A percentile compares a stretch with the other conserved stretches of the same genome.
Conservation (phyloP, 2,113 vertebrate genomes). For the Aegithalos caudatus region DNA sequence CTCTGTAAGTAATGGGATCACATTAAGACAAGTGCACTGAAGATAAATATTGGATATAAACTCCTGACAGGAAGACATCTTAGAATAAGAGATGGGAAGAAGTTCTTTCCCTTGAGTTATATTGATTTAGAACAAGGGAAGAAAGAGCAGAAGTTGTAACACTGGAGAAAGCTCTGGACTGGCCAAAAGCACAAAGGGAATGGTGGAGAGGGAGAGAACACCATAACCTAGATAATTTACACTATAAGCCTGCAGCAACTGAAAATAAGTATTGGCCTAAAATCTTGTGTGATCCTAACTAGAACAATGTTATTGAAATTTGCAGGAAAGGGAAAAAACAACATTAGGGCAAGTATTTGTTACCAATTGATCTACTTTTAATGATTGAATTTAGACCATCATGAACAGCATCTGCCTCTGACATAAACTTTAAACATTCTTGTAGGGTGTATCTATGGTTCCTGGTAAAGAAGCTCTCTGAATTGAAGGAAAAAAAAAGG, state of each 20-base stretch:
- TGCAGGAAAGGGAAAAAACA: background rate
- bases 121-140: background rate
- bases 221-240: background rate
- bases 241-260: background rate
- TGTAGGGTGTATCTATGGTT: background rate
- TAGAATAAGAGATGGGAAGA: slow-evolving; percentile 1
- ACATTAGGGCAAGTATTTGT: background rate
- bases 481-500: background rate
- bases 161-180: background rate
- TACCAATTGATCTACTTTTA: background rate
- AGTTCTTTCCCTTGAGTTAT: background rate
- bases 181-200: background rate
- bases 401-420: background rate
- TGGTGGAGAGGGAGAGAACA: background rate
- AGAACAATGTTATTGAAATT: background rate
- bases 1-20: slow-evolving; percentile 46
- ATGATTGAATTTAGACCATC: background rate
- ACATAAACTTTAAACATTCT: background rate
- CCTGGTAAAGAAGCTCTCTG: background rate
- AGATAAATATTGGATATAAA: slow-evolving; percentile 57
- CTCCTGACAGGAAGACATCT: slow-evolving; percentile 26
- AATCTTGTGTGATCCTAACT: background rate
- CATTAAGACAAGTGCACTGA: slow-evolving; percentile 41
- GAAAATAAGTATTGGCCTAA: background rate
- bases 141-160: background rate